Evolutionary conservation across 2,113 vertebrate genomes (phyloP).

Genomic region (Dolichotis patagonum): DNA sequence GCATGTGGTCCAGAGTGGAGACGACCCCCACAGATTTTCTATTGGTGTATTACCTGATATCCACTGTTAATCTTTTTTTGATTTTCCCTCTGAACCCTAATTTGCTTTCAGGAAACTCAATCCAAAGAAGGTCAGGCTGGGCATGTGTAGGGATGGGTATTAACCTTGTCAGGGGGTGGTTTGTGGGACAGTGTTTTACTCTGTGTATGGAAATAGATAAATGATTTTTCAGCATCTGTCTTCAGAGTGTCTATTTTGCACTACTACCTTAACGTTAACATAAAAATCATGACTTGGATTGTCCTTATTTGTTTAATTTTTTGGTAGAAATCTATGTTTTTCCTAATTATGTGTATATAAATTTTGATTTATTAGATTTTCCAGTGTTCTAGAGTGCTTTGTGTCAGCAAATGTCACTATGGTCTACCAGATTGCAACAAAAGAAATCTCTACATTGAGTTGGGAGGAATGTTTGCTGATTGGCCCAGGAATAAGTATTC

Average conservation of each 20-base stretch:
- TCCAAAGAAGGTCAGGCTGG: not conserved
- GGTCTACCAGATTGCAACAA: not conserved
- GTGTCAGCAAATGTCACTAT: not conserved
- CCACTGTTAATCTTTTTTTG: not conserved
- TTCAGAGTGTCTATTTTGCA: not conserved
- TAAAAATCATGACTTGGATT: not conserved
- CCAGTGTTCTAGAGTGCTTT: not conserved
- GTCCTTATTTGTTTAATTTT: not conserved
- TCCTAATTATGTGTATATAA: not conserved
- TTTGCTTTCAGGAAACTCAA: not conserved
- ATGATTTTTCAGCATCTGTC: conserved; percentile 22
- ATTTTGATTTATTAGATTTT: not conserved
- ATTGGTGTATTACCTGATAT: not conserved
- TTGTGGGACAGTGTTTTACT: not conserved
- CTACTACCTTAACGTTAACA: not conserved
- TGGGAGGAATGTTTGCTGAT: not conserved
- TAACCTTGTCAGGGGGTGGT: not conserved
- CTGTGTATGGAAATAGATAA: not conserved
- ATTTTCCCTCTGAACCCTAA: not conserved
- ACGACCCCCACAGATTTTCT: not conserved
- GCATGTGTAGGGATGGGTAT: not conserved
- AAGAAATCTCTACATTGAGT: not conserved
- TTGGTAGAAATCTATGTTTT: not conserved
- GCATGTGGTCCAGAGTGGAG: not conserved
- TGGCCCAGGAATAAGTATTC: not conserved